Conservation (phyloP, 2,113 vertebrate genomes). For the Atrichornis clamosus region DNA sequence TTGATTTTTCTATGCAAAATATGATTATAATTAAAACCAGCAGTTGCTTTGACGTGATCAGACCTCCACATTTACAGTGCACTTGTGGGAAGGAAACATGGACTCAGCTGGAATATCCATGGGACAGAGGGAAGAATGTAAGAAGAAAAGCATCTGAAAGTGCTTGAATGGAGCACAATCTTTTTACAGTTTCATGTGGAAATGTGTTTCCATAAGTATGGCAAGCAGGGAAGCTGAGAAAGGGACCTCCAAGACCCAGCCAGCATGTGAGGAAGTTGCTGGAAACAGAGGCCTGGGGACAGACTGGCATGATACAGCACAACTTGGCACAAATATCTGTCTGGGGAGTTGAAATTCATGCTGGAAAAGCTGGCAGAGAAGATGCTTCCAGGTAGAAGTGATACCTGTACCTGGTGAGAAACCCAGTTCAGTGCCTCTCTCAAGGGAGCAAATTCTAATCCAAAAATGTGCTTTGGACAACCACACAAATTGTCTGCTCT, state of each 20-base stretch:
- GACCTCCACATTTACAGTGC: background rate
- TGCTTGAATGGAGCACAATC: background rate
- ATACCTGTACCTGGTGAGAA: background rate
- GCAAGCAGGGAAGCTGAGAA: background rate
- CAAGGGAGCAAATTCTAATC: background rate
- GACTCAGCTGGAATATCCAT: background rate
- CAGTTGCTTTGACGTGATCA: background rate
- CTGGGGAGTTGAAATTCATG: background rate
- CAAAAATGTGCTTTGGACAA: background rate
- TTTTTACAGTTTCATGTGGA: background rate
- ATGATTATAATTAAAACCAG: background rate
- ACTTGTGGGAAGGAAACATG: background rate
- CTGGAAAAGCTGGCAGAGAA: background rate
- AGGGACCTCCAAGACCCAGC: background rate
- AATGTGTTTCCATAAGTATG: fast-evolving
- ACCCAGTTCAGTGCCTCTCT: background rate
- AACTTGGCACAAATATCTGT: background rate
- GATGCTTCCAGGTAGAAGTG: background rate
- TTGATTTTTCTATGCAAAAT: background rate
- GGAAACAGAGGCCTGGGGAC: background rate
- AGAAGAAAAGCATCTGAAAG: background rate
- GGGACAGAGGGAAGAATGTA: background rate
- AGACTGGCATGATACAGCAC: background rate
- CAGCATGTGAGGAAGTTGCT: background rate
- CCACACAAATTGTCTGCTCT: background rate